phyloP scores from a whole-genome alignment of 2,888 invertebrate genomes.

The Neoascia interrupta region DNA sequence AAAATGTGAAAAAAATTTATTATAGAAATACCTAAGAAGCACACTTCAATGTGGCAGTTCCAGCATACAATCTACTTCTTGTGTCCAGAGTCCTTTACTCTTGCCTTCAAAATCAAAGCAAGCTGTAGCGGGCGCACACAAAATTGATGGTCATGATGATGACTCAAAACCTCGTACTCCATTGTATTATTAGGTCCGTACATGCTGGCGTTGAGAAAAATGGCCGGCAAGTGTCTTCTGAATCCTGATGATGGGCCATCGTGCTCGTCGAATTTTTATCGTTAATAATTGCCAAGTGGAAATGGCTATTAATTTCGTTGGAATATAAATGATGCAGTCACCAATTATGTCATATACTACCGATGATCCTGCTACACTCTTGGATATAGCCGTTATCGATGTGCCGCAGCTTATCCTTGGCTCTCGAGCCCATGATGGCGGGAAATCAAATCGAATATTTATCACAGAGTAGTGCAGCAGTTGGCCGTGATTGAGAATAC shows the following conservation, averaged over 20 bases:
- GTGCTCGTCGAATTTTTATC: constrained; percentile 41
- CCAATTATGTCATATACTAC: constrained; percentile 57
- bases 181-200: too few species aligned
- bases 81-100: too few species aligned
- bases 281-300: constrained; percentile 59
- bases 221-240: too few species aligned
- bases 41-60: too few species aligned
- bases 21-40: too few species aligned
- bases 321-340: constrained; percentile 67
- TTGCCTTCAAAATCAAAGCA: too few species aligned
- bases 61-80: too few species aligned
- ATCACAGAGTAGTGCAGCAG: constrained; percentile 71
- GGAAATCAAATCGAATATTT: constrained; percentile 68
- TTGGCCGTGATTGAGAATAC: constrained; percentile 77
- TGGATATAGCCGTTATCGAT: neutral
- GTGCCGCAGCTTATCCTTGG: constrained; percentile 5
- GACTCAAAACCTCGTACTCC: constrained; percentile 21
- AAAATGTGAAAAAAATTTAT: too few species aligned
- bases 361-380: neutral
- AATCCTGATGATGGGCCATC: too few species aligned
- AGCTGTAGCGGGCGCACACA: too few species aligned
- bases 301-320: constrained; percentile 63
- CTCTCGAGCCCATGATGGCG: constrained; percentile 28
- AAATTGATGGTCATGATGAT: constrained; percentile 14
- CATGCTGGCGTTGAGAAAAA: too few species aligned